These are phyloP conservation scores for Myodes glareolus DNA, from an alignment of 2,113 vertebrate genomes.

Conservation along the genomic window DNA sequence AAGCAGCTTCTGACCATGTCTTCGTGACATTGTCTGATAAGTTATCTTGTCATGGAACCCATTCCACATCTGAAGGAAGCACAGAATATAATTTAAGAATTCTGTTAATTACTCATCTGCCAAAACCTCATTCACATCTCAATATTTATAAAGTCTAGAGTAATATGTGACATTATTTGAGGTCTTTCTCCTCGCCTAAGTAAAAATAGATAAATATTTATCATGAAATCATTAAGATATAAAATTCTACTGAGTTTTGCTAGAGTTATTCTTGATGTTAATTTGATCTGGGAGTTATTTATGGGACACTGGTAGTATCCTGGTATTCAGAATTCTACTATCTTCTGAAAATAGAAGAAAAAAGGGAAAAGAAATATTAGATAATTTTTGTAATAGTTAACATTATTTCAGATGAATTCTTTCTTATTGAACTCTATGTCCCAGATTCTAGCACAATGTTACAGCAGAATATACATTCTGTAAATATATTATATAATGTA, in stretches of 20 bases:
- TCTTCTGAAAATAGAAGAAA: constrained; percentile 32
- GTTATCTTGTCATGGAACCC: not conserved
- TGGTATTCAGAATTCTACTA: not conserved
- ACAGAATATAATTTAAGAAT: not conserved
- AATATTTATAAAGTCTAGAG: not conserved
- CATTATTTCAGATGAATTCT: not conserved
- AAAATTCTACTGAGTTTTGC: not conserved
- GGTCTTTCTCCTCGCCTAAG: not conserved
- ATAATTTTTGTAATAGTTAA: not conserved
- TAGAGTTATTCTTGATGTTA: not conserved
- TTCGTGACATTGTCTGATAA: not conserved
- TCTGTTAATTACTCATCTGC: not conserved
- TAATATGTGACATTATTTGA: not conserved
- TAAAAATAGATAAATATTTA: not conserved
- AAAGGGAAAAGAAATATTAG: not conserved
- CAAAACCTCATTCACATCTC: not conserved
- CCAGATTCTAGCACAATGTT: not conserved
- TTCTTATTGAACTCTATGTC: not conserved
- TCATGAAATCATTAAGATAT: not conserved
- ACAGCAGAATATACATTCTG: not conserved
- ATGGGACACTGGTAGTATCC: not conserved
- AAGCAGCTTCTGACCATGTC: not conserved
- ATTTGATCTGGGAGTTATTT: not conserved
- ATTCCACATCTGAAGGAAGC: not conserved
- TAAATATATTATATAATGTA: constrained; percentile 11